Conservation (phyloP, 2,888 invertebrate genomes). For the Acrobeloides nanus region DNA sequence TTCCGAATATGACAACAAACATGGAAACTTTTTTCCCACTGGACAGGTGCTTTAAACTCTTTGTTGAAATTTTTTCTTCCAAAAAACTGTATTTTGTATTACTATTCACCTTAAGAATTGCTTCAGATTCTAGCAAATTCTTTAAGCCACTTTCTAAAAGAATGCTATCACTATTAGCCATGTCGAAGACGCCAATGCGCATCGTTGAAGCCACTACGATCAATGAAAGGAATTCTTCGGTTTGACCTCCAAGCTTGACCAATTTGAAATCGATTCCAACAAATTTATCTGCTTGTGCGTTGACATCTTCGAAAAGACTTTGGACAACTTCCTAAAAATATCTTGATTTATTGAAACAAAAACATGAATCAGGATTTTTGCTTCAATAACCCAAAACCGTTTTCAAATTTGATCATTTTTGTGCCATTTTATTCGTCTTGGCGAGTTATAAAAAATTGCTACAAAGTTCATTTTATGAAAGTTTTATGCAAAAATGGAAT, state of each 20-base stretch:
- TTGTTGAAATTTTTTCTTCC: no score
- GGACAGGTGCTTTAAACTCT: no score
- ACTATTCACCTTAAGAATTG: conserved; percentile 37
- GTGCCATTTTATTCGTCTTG: no score
- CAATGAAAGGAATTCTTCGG: conserved; percentile 75
- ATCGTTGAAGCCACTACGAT: conserved; percentile 68
- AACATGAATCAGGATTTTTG: no score
- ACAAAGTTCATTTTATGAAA: no score
- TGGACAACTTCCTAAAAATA: conserved; percentile 34
- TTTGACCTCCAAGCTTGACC: conserved; percentile 69
- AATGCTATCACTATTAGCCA: conserved; percentile 45
- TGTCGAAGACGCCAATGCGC: conserved; percentile 57
- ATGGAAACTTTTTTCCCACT: no score
- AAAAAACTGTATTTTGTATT: neutral
- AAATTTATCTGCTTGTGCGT: conserved; percentile 36
- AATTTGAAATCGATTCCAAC: conserved; percentile 86
- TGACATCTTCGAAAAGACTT: conserved; percentile 34
- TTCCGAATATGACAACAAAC: no score
- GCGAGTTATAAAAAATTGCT: no score
- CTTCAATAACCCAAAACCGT: no score
- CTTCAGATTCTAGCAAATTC: conserved; percentile 39
- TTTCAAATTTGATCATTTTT: no score
- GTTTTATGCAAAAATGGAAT: no score
- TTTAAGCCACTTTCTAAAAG: conserved; percentile 48
- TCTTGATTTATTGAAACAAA: no score